These are phyloP conservation scores for Drosophila ercepeae DNA, from an alignment of 1,140 invertebrate species.

Conservation along the genomic window DNA sequence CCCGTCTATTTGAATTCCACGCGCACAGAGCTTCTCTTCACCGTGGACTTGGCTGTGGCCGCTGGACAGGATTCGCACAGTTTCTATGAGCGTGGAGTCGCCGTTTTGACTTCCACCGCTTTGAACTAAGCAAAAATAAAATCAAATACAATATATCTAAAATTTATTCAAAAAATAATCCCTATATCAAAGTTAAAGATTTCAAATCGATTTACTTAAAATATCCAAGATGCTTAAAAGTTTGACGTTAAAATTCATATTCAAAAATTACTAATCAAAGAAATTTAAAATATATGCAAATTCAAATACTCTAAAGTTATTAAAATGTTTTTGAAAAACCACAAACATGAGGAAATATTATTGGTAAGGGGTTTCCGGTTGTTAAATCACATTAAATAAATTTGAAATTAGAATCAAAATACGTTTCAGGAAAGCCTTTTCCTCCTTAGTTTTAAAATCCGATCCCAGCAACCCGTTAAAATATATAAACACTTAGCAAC, in stretches of 20 bases:
- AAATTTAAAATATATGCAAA: no score
- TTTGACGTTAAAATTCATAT: no score
- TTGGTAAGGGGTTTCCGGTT: no score
- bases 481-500: conserved; percentile 39
- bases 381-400: no score
- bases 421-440: background rate
- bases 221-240: no score
- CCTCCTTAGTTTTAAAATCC: background rate
- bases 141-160: no score
- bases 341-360: no score
- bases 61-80: conserved; percentile 94
- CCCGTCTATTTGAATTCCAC: conserved; percentile 99
- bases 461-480: background rate
- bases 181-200: background rate
- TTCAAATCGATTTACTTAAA: background rate
- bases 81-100: conserved; percentile 99
- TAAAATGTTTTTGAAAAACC: no score
- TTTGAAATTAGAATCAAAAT: no score
- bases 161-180: no score
- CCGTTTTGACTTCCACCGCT: conserved; percentile 95
- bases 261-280: no score
- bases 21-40: conserved; percentile 96
- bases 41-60: conserved; percentile 95
- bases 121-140: conserved; percentile 90
- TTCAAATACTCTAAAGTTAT: no score